Evolutionary conservation across 2,888 invertebrate genomes (phyloP).

Genomic region (Agrypnus murinus): DNA sequence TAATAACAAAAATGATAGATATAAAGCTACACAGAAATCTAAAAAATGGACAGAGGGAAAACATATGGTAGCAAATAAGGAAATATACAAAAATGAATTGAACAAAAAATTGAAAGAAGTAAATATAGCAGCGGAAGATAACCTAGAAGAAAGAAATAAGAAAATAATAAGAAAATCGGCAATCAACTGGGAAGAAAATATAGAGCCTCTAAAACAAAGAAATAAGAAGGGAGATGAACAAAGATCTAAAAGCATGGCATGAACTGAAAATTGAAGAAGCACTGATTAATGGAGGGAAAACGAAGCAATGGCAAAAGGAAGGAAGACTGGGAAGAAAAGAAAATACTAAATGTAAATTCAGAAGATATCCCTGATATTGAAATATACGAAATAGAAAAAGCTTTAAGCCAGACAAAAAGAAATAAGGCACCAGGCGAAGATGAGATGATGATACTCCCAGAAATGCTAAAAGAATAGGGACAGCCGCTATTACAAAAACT

Average conservation of each 20-base stretch:
- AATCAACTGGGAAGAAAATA: not conserved
- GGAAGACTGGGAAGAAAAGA: not conserved
- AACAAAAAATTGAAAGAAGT: too few species aligned
- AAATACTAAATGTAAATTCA: conserved; percentile 7
- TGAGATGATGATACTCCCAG: not conserved
- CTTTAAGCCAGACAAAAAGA: not conserved
- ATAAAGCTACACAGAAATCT: too few species aligned
- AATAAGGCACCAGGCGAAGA: not conserved
- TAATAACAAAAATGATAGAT: too few species aligned
- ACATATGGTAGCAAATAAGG: too few species aligned
- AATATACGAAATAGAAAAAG: not conserved
- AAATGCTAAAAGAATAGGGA: not conserved
- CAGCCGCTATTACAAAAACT: conserved; percentile 1
- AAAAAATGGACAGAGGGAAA: too few species aligned
- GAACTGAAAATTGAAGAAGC: conserved; percentile 7
- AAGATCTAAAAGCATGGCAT: conserved; percentile 8
- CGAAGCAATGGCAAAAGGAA: conserved; percentile 6
- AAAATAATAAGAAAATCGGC: conserved; percentile 8
- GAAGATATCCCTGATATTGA: conserved; percentile 2
- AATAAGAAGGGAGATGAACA: conserved; percentile 8
- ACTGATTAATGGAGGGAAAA: conserved; percentile 2
- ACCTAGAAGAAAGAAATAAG: not conserved
- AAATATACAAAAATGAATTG: too few species aligned
- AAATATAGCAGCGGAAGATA: too few species aligned
- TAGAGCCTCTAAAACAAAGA: too few species aligned